phyloP scores from a whole-genome alignment of 2,113 vertebrate species.

The Podiceps cristatus region DNA sequence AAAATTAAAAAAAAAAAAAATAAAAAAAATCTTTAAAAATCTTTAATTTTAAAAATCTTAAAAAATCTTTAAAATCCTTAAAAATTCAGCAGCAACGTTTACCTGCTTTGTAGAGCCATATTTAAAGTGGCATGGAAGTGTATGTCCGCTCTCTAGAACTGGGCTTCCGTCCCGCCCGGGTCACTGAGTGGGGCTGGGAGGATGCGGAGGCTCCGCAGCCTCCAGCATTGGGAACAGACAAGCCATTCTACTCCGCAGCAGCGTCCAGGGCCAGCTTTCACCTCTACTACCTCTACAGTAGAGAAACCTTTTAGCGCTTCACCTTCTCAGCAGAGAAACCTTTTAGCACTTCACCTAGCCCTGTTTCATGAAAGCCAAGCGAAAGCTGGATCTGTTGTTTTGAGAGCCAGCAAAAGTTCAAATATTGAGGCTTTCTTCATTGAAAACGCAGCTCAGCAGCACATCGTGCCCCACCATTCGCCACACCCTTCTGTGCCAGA shows the following conservation, averaged over 20 bases:
- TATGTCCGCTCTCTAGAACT: background rate
- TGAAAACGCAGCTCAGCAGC: background rate
- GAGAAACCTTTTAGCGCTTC: background rate
- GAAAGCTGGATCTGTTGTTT: background rate
- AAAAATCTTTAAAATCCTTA: background rate
- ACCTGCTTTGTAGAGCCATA: background rate
- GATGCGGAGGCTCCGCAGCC: background rate
- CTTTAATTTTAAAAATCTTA: too few relatives aligned
- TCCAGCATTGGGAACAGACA: rapidly evolving
- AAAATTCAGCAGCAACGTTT: slow-evolving; percentile 47
- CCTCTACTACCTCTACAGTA: background rate
- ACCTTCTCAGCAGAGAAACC: background rate
- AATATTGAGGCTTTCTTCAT: background rate
- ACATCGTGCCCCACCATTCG: rapidly evolving
- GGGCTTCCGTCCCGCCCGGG: background rate
- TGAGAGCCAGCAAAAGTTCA: background rate
- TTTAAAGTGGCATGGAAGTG: background rate
- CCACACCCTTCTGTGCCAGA: background rate
- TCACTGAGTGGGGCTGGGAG: background rate
- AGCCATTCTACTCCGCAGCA: background rate
- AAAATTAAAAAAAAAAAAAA: too few relatives aligned
- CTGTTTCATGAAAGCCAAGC: background rate
- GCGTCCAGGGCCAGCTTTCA: background rate
- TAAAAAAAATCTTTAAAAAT: too few relatives aligned
- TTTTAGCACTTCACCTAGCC: background rate